phyloP scores from a whole-genome alignment of 1,140 invertebrate genomes.

The Gerris buenoi region DNA sequence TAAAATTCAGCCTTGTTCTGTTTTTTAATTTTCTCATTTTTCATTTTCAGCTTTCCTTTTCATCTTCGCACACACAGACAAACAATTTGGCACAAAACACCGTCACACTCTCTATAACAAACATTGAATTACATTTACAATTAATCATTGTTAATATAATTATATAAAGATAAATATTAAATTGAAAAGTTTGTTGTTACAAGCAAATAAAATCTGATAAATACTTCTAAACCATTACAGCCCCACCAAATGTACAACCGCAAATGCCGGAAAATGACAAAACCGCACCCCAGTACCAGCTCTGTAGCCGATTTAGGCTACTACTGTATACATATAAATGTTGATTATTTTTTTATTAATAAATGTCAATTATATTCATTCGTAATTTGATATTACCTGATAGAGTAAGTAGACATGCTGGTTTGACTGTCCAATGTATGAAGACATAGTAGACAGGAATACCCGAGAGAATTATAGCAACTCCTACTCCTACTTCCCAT shows the following conservation, averaged over 20 bases:
- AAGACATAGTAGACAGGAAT: conserved; percentile 83
- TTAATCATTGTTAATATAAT: background rate
- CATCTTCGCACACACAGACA: conserved; percentile 49
- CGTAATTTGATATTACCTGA: conserved; percentile 19
- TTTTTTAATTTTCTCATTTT: no score
- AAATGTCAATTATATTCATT: background rate
- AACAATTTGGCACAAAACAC: conserved; percentile 55
- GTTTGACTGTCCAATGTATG: conserved; percentile 61
- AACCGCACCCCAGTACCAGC: background rate
- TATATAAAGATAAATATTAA: background rate
- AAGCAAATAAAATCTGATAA: background rate
- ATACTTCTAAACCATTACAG: background rate
- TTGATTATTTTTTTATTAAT: background rate
- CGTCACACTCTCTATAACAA: conserved; percentile 44
- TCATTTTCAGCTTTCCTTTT: conserved; percentile 8
- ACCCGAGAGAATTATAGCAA: conserved; percentile 68
- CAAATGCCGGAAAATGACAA: background rate
- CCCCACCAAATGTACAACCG: background rate
- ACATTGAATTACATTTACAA: background rate
- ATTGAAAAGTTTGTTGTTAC: background rate
- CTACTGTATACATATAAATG: background rate
- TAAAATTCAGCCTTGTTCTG: no score
- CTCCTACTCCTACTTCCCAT: conserved; percentile 65
- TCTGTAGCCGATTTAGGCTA: background rate
- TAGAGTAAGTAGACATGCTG: conserved; percentile 29